Percentiles rank a stretch among this genome's conserved stretches.
Conservation (phyloP, 2,797 vertebrate genomes). For the Bradypodion ventrale region DNA sequence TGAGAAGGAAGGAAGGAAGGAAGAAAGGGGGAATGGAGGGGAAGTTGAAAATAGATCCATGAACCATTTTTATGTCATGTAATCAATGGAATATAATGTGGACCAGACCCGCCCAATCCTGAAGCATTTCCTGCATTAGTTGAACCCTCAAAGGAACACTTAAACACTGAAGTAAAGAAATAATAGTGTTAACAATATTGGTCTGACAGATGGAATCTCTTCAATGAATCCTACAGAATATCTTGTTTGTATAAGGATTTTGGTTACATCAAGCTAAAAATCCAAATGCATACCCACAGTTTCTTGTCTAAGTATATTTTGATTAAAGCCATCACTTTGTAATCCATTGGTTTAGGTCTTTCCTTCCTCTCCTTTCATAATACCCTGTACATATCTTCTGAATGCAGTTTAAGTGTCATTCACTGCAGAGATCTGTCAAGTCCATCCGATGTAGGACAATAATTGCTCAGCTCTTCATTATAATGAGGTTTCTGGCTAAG, state of each 20-base stretch:
- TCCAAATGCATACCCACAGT: slow-evolving; percentile 16
- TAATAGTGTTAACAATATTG: not conserved
- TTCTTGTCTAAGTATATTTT: slow-evolving; percentile 11
- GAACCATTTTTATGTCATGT: not conserved
- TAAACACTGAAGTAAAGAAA: too few relatives aligned
- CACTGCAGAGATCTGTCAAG: not conserved
- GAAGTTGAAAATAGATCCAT: not conserved
- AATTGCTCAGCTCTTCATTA: slow-evolving; percentile 30
- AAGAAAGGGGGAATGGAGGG: not conserved
- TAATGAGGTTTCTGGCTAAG: slow-evolving; percentile 13
- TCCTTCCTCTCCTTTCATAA: slow-evolving; percentile 1
- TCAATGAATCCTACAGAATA: not conserved
- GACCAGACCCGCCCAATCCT: not conserved
- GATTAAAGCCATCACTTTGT: slow-evolving; percentile 29
- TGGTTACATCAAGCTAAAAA: slow-evolving; percentile 31
- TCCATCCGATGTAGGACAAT: slow-evolving; percentile 11
- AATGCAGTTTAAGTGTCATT: not conserved
- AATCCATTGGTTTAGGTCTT: not conserved
- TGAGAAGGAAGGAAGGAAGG: too few relatives aligned
- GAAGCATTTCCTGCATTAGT: too few relatives aligned
- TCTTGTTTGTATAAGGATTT: slow-evolving; percentile 17
- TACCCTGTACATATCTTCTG: slow-evolving; percentile 20
- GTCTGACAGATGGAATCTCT: not conserved
- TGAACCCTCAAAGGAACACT: too few relatives aligned
- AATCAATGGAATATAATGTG: not conserved